phyloP scores from a whole-genome alignment of 1,140 invertebrate species.

The Penaeus indicus region DNA sequence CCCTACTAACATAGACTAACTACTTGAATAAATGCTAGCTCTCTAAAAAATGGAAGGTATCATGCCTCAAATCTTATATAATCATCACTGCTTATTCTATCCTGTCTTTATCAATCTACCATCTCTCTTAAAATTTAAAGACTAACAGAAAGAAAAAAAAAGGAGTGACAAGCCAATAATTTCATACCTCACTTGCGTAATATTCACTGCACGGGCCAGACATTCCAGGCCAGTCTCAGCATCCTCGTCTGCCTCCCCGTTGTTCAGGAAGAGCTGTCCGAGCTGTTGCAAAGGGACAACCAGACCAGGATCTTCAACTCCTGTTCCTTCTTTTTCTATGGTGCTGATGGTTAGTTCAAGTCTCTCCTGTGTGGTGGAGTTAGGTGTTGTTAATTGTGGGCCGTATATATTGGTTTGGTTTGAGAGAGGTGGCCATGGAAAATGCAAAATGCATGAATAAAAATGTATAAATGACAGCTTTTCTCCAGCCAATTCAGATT shows the following conservation, averaged over 20 bases:
- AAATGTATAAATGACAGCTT: too few relatives aligned
- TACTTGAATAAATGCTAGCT: too few relatives aligned
- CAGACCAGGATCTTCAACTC: slow-evolving; percentile 44
- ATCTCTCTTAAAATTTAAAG: background rate
- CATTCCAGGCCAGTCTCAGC: slow-evolving; percentile 30
- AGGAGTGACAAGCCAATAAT: background rate
- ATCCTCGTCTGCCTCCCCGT: slow-evolving; percentile 1
- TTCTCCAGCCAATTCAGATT: too few relatives aligned
- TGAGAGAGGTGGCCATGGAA: too few relatives aligned
- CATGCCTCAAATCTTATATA: too few relatives aligned
- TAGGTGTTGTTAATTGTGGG: too few relatives aligned
- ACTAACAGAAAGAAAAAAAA: background rate
- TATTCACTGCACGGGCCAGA: slow-evolving; percentile 45
- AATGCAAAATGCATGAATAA: too few relatives aligned
- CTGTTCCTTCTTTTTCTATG: slow-evolving; percentile 42
- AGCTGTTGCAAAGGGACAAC: slow-evolving; percentile 49
- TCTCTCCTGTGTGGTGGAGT: slow-evolving; percentile 30
- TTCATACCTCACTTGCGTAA: slow-evolving; percentile 56
- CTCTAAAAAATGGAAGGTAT: too few relatives aligned
- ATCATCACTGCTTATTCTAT: too few relatives aligned
- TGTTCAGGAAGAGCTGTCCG: slow-evolving; percentile 42
- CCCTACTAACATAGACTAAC: too few relatives aligned
- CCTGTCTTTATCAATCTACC: too few relatives aligned
- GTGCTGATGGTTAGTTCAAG: slow-evolving; percentile 39
- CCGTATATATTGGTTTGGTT: background rate